phyloP scores from a whole-genome alignment of 2,113 vertebrate species.

The Cyanoderma ruficeps region DNA sequence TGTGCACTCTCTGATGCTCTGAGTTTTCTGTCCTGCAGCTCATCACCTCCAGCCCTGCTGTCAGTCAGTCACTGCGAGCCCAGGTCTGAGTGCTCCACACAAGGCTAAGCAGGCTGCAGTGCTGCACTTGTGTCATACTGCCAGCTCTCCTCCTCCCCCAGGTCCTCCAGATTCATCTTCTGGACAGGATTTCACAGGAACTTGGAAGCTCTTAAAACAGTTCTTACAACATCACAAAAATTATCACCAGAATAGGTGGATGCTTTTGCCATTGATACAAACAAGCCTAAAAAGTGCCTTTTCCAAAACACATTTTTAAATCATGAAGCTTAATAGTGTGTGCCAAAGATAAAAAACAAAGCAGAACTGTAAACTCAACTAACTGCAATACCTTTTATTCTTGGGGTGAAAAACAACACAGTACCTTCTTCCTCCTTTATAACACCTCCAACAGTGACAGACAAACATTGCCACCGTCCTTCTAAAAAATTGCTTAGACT shows the following conservation, averaged over 20 bases:
- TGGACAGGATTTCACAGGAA: background rate
- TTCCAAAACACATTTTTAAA: background rate
- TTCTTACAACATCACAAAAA: background rate
- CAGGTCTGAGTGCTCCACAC: background rate
- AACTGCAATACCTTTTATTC: background rate
- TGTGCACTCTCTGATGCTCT: background rate
- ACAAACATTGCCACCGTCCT: accelerated
- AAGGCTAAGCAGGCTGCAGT: background rate
- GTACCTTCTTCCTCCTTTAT: background rate
- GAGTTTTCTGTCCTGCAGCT: background rate
- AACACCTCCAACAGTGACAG: background rate
- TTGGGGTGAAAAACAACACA: background rate
- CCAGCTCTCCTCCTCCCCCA: background rate
- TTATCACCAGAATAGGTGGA: background rate
- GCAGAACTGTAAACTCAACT: background rate
- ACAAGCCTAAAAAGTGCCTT: background rate
- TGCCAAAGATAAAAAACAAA: background rate
- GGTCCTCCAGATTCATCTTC: background rate
- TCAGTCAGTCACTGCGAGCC: background rate
- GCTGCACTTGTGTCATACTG: accelerated
- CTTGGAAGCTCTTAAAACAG: background rate
- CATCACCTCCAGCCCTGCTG: background rate
- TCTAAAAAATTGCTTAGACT: background rate
- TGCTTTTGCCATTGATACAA: background rate
- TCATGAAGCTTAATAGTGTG: background rate